Evolutionary conservation across 2,113 vertebrate genomes (phyloP), one percentile per base, ranked within the genome.

Genomic region (Leucosticte australis): DNA sequence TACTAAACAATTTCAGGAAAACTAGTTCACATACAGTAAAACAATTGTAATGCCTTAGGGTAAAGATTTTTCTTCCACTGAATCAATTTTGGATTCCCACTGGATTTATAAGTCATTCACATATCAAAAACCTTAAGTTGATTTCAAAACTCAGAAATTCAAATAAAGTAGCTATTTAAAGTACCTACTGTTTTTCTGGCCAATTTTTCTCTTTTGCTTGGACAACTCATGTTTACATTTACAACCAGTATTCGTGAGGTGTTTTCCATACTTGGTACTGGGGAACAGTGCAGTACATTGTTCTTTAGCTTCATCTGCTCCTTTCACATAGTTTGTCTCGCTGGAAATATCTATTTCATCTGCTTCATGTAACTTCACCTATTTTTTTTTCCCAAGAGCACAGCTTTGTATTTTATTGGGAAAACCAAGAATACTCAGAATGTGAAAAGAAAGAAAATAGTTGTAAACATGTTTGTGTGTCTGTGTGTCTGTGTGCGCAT

Each of bases 361-460:
- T 90, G 31, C 33, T 91, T 92, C 33, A 53, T 55, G 31, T 83
- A 83, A 82, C 44, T 76, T 53, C 30, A 84, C 39, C 31, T 44
- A 3, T 80, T 24, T 80, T 35, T 30, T 63, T 64, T 75, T 24
- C 42, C 12, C 19, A 21, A 57, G 37, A 69, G 28, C 18, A 73
- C 7, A 71, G 21, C 26, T 84, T 76, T 75, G 21, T 65, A 35
- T 74, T 83, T 91, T 77, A 56, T 31, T 55, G 27, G 30, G 26
- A 63, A 89, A 83, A 74, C 17, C 15, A 77, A 83, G 68, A 49
- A 64, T 83, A 77, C 7, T 70, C 39, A 89, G 49, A 92, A 82
- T 69, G 68, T 79, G 78, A 31, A 96, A 96, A 87, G 71, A 91
- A 89, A 69, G 80, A 46, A 80, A 94, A 67, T 20, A 89, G 47